Percentiles rank a stretch among this genome's conserved stretches.
Evolutionary conservation across 2,888 invertebrate species (phyloP).

Genomic region (Linyphia triangularis): DNA sequence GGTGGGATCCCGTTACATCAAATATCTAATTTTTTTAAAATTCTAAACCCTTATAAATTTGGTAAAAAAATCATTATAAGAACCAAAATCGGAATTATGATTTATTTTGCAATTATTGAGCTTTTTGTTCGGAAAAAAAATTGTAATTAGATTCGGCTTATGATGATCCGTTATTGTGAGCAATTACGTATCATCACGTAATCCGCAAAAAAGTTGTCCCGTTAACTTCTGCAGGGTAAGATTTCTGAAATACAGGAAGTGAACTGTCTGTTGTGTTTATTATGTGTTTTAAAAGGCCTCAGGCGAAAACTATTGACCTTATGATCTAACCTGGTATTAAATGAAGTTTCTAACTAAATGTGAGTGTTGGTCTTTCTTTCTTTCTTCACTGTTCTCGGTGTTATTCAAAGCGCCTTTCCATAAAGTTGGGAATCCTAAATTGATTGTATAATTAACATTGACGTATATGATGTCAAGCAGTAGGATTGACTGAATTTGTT

Average conservation of each 20-base stretch:
- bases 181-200: background rate
- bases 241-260: constrained; percentile 63
- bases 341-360: constrained; percentile 13
- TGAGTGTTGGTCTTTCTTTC: constrained; percentile 13
- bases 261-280: constrained; percentile 58
- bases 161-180: background rate
- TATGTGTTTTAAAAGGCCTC: constrained; percentile 9
- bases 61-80: too few relatives aligned
- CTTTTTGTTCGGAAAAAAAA: too few relatives aligned
- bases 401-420: background rate
- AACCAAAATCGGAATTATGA: too few relatives aligned
- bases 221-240: constrained; percentile 57
- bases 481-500: background rate
- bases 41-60: too few relatives aligned
- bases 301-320: constrained; percentile 43
- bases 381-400: background rate
- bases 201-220: constrained; percentile 36
- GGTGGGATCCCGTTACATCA: background rate
- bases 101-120: too few relatives aligned
- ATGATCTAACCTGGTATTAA: constrained; percentile 49
- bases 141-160: background rate
- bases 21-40: background rate
- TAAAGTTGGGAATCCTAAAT: background rate
- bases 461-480: background rate
- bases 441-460: background rate